A percentile compares a stretch with the other conserved stretches of the same genome.
Evolutionary conservation across 2,113 vertebrate species (phyloP).

Genomic region (Odobenus rosmarus): DNA sequence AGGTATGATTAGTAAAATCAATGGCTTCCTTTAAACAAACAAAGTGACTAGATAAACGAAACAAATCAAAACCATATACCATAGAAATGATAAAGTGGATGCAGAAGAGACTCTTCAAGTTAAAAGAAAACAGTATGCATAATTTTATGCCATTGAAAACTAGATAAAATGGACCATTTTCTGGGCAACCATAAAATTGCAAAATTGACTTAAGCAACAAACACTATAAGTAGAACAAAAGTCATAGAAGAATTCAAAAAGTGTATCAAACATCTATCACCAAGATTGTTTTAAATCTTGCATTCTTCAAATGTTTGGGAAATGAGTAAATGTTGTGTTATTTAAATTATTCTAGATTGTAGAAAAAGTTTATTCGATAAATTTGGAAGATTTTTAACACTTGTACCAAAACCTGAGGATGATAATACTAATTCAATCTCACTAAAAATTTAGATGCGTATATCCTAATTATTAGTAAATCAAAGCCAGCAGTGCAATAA

Average conservation of each 20-base stretch:
- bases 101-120: not conserved
- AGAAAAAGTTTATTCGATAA: not conserved
- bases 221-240: not conserved
- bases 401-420: conserved; percentile 11
- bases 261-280: not conserved
- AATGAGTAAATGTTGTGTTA: not conserved
- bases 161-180: conserved; percentile 2
- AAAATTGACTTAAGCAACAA: conserved; percentile 21
- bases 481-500: not conserved
- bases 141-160: conserved; percentile 17
- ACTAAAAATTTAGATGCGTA: not conserved
- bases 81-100: not conserved
- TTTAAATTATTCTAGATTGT: conserved; percentile 14
- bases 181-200: not conserved
- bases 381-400: not conserved
- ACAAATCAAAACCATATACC: not conserved
- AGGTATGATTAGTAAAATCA: not conserved
- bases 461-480: not conserved
- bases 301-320: not conserved
- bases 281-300: not conserved
- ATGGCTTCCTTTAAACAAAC: not conserved
- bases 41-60: not conserved
- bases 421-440: not conserved
- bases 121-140: not conserved
- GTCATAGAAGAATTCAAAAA: not conserved